Evolutionary conservation across 2,888 invertebrate species (phyloP), one percentile per base, ranked within the genome.

Genomic region (Hyposoter dolosus): DNA sequence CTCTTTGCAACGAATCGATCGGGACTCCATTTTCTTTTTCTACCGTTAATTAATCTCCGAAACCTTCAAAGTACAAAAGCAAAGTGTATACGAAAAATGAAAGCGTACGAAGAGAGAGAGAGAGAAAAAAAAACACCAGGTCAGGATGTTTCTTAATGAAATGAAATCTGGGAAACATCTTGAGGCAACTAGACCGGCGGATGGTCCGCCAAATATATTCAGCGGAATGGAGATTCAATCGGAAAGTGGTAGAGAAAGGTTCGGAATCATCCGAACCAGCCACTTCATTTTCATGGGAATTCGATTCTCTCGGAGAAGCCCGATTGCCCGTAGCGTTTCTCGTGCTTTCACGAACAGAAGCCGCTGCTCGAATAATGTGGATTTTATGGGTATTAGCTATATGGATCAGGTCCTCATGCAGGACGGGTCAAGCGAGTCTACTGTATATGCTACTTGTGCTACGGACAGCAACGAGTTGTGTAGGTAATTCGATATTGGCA

Each of bases 401-500:
- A n/a, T 60, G 56, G 23, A 74, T 40, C 72, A 76, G 71, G 50
- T 82, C 79, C 81, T 86, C 40, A 40, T 40, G 74, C 80, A 83
- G 81, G 84, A 85, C 32, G 23, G 88, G 85, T 87, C 82, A 86
- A 86, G 77, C 77, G 23, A 65, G 63, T 63, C 86, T 76, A 76
- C 56, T 35, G 28, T 81, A 74, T 86, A 23, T 66, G 28, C 53
- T 32, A 35, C 71, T 76, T 35, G n/a, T 76, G 72, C 50, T 79
- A 75, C 76, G n/a, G 71, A 82, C 74, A 56, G 60, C 60, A 28
- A 56, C 32, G 60, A 56, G 47, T 60, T 74, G 78, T 82, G 84
- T 66, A 53, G 84, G 90, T 91, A 91, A 91, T 91, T 91, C 89
- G 91, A 91, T 89, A 90, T 90, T 91, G 90, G 90, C 91, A 86